Conservation (phyloP, 1,140 invertebrate species). For the Lepidostoma basale region DNA sequence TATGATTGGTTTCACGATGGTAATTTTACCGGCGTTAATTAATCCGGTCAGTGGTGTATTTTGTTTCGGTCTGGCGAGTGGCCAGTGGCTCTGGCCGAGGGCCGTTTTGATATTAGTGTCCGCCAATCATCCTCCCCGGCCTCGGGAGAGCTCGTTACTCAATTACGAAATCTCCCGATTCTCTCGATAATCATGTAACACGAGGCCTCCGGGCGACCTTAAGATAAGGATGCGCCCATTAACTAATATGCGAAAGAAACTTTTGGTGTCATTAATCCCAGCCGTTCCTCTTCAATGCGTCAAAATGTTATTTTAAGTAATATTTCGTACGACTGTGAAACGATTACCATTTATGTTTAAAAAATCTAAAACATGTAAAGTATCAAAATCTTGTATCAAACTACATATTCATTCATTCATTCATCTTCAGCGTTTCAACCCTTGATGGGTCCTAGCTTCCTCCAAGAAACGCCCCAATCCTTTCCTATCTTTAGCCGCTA, state of each 20-base stretch:
- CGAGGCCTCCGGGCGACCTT: not conserved
- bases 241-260: not conserved
- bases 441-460: too few relatives aligned
- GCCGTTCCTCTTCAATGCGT: too few relatives aligned
- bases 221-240: not conserved
- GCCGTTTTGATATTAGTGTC: not conserved
- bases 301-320: too few relatives aligned
- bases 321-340: too few relatives aligned
- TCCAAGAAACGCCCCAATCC: too few relatives aligned
- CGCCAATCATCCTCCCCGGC: not conserved
- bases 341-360: too few relatives aligned
- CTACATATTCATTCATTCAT: too few relatives aligned
- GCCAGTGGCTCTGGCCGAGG: not conserved
- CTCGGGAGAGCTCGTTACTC: not conserved
- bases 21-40: conserved; percentile 10
- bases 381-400: too few relatives aligned
- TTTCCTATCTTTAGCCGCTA: too few relatives aligned
- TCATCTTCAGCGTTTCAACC: too few relatives aligned
- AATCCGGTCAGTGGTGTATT: conserved; percentile 42
- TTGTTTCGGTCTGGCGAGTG: conserved; percentile 4
- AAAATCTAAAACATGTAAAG: too few relatives aligned
- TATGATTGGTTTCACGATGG: not conserved
- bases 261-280: not conserved
- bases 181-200: not conserved
- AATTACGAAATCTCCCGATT: not conserved